Evolutionary conservation across 1,140 invertebrate genomes (phyloP), one percentile per base, ranked within the genome.

Genomic region (Eulimnadia texana): DNA sequence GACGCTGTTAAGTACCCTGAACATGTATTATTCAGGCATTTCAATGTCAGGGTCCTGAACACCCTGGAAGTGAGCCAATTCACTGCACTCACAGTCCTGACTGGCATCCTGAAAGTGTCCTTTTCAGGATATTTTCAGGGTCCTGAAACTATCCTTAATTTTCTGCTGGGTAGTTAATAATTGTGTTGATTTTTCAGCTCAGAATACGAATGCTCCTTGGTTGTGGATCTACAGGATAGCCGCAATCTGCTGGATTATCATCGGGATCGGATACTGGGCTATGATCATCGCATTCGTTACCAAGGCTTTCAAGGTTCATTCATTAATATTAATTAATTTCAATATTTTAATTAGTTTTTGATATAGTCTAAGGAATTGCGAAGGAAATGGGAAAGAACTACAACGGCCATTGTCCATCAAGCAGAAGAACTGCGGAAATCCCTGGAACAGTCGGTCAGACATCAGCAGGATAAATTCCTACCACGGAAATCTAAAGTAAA

Each of bases 231-330:
- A 74, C 65, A 70, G 72, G 58, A 66, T 70, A 25, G 60, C 64
- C 9, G 67, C 72, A 3, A 69, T 72, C n/a, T 58, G 72, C 0
- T 74, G 73, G 73, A 72, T 73, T 33, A 71, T 74, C 53, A 66
- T 74, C 53, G 72, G 73, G 0, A 60, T 74, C 29, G 73, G 71
- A 1, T 74, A 73, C 63, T 68, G 74, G 63, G 68, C 72, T 16
- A 68, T 72, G 63, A 68, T 74, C 3, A 66, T 74, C n/a, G 72
- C 72, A 28, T 73, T 73, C 63, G 70, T 74, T 3, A 68, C 66
- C 42, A 70, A 70, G 65, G 69, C 63, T 10, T 33, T 70, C 23
- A 67, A 67, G 56, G 67, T 65, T 28, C 65, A 67, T 11, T 28
- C n/a, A 27, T 3, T 42, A 9, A 16, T 42, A 42, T 16, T 42